phyloP scores from a whole-genome alignment of 1,140 invertebrate species.

The Brachionus sp. region DNA sequence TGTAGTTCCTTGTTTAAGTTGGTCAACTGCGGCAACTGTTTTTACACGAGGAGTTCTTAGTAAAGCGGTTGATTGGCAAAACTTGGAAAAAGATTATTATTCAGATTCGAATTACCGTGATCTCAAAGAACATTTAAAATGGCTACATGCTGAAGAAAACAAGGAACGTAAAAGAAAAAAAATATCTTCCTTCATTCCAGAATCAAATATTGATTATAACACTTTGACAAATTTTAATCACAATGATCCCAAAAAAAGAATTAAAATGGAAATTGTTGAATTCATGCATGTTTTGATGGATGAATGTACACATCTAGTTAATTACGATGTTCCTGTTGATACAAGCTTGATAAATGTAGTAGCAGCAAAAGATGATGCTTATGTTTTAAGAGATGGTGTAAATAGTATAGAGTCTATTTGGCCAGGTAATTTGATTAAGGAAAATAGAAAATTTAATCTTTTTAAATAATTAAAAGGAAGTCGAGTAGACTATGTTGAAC shows the following conservation, averaged over 20 bases:
- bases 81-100: constrained; percentile 81
- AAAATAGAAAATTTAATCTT: background rate
- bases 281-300: constrained; percentile 94
- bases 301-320: constrained; percentile 90
- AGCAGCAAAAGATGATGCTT: constrained; percentile 72
- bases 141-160: constrained; percentile 5
- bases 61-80: constrained; percentile 85
- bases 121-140: constrained; percentile 24
- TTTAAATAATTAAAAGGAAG: constrained; percentile 53
- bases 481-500: constrained; percentile 75
- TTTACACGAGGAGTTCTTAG: constrained; percentile 94
- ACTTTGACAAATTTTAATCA: background rate
- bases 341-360: constrained; percentile 75
- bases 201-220: constrained; percentile 18
- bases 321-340: constrained; percentile 78
- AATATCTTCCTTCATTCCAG: constrained; percentile 32
- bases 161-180: constrained; percentile 18
- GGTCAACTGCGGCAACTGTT: constrained; percentile 90
- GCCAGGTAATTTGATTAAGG: constrained; percentile 66
- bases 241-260: constrained; percentile 45
- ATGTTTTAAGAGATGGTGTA: constrained; percentile 79
- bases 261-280: constrained; percentile 49
- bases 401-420: constrained; percentile 78
- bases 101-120: constrained; percentile 70
- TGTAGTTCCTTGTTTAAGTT: constrained; percentile 88